Percentiles rank a stretch among this genome's conserved stretches.
These are phyloP conservation scores for Zele albiditarsus DNA, from an alignment of 2,888 invertebrate species.

Conservation along the genomic window DNA sequence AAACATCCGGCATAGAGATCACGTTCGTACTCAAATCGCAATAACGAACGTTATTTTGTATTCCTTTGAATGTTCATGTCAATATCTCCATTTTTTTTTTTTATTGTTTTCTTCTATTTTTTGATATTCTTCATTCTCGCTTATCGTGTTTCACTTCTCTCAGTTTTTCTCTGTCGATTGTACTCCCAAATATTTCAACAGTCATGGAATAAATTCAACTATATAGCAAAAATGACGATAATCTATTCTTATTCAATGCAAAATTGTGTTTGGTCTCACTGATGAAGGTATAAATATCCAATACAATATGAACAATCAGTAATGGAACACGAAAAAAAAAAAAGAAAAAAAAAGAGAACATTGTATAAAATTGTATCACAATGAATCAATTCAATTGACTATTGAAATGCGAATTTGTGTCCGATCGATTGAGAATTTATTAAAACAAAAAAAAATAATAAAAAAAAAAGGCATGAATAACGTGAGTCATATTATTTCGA, in stretches of 20 bases:
- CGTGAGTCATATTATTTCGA: not conserved
- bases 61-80: not conserved
- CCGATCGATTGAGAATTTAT: not conserved
- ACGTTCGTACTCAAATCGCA: slow-evolving; percentile 32
- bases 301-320: not conserved
- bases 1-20: slow-evolving; percentile 39
- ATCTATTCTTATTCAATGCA: not conserved
- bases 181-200: slow-evolving; percentile 30
- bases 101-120: too few relatives aligned
- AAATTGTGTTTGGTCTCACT: not conserved
- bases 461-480: not conserved
- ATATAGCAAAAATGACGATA: not conserved
- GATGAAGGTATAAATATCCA: not conserved
- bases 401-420: slow-evolving; percentile 27
- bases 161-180: not conserved
- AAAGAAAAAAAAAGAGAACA: not conserved
- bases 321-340: not conserved
- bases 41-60: slow-evolving; percentile 13
- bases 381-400: slow-evolving; percentile 5
- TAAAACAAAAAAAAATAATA: not conserved
- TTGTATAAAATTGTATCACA: slow-evolving; percentile 19
- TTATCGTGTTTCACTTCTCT: not conserved
- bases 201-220: slow-evolving; percentile 15
- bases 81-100: not conserved
- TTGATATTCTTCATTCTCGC: not conserved